A percentile compares a stretch with the other conserved stretches of the same genome.
Conservation (phyloP, 2,113 vertebrate species). For the Otus sunia region DNA sequence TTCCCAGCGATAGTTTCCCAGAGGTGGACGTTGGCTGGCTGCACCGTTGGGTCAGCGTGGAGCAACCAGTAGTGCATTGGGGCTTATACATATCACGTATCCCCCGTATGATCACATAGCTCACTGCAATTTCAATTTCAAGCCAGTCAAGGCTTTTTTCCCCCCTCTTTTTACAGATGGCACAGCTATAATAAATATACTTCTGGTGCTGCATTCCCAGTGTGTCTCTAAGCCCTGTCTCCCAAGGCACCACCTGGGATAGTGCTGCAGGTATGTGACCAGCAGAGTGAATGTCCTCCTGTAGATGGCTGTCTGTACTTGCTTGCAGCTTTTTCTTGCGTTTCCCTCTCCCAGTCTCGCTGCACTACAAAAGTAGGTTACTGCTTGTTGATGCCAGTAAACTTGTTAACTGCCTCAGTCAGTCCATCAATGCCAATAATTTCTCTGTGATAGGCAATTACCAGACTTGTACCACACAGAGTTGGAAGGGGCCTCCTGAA, state of each 20-base stretch:
- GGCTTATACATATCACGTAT: background rate
- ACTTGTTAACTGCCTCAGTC: background rate
- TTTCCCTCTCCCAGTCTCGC: background rate
- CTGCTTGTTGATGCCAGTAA: background rate
- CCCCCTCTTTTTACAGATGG: background rate
- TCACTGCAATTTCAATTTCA: background rate
- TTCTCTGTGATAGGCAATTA: background rate
- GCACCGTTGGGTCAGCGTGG: background rate
- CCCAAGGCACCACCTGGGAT: rapidly evolving
- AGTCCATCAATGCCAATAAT: background rate
- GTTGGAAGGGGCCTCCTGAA: background rate
- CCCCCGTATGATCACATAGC: rapidly evolving
- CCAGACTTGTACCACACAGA: background rate
- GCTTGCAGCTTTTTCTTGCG: background rate
- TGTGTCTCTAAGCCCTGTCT: background rate
- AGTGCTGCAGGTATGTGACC: rapidly evolving
- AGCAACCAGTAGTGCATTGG: background rate
- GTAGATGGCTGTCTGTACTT: background rate
- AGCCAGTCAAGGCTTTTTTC: background rate
- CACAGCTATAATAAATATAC: background rate
- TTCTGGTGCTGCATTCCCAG: background rate
- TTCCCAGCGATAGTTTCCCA: background rate
- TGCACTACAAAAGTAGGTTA: background rate
- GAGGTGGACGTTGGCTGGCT: background rate
- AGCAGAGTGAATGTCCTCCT: background rate